Evolutionary conservation across 2,113 vertebrate genomes (phyloP).

Genomic region (Nannospalax galili): DNA sequence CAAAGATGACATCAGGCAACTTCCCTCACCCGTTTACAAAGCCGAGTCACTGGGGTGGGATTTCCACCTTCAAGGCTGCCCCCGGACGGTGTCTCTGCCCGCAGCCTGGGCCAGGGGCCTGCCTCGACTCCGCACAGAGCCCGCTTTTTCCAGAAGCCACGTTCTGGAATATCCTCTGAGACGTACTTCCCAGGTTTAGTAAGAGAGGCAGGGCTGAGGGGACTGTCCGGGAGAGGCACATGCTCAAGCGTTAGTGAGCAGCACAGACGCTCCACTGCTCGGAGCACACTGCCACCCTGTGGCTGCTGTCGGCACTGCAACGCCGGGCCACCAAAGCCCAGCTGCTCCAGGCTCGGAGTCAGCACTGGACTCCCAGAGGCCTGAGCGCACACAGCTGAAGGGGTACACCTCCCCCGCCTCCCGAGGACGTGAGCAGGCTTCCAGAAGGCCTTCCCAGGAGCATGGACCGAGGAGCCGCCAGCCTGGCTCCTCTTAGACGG

Average conservation of each 20-base stretch:
- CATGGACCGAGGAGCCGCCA: background rate
- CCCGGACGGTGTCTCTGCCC: rapidly evolving
- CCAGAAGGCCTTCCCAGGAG: background rate
- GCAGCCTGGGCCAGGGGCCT: rapidly evolving
- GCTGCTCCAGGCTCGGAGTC: no score
- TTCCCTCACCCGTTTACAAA: background rate
- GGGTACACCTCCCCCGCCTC: no score
- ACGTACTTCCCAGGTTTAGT: background rate
- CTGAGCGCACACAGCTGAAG: background rate
- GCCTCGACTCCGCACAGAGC: background rate
- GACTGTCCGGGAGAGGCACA: background rate
- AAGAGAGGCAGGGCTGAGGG: background rate
- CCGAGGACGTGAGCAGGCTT: background rate
- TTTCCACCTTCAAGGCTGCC: rapidly evolving
- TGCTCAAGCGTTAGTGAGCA: background rate
- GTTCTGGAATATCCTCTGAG: background rate
- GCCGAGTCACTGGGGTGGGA: background rate
- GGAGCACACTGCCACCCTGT: constrained; percentile 39
- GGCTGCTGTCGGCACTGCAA: background rate
- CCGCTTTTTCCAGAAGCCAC: background rate
- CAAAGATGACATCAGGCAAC: rapidly evolving
- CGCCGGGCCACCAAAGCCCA: background rate
- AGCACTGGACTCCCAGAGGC: background rate
- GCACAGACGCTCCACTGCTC: background rate
- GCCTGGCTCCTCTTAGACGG: background rate